Evolutionary conservation across 2,888 invertebrate species (phyloP).

Genomic region (Cistogaster globosa): DNA sequence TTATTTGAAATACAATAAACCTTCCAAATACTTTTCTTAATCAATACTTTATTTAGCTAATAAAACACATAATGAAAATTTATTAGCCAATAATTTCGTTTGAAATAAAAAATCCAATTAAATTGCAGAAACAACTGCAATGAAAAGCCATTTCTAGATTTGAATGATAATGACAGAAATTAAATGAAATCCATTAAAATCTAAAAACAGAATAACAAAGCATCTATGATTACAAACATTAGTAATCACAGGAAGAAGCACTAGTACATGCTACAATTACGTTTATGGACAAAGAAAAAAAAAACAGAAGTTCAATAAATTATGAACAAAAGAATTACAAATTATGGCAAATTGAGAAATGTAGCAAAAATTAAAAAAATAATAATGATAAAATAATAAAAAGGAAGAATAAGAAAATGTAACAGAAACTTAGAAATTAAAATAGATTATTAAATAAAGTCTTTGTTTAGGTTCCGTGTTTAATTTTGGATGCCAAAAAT

Average conservation of each 20-base stretch:
- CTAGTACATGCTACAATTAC: neutral
- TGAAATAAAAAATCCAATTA: slow-evolving; percentile 27
- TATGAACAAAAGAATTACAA: slow-evolving; percentile 14
- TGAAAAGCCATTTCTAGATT: neutral
- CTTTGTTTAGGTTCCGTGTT: no score
- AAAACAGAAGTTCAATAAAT: slow-evolving; percentile 30
- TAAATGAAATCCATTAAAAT: neutral
- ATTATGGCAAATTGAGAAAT: slow-evolving; percentile 14
- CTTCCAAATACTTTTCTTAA: neutral
- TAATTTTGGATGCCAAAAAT: no score
- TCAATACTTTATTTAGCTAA: slow-evolving; percentile 5
- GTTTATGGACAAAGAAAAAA: neutral
- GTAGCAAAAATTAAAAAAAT: neutral
- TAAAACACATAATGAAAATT: slow-evolving; percentile 46
- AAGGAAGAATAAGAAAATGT: neutral
- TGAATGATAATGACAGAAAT: neutral
- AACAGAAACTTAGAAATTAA: no score
- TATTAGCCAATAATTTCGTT: slow-evolving; percentile 17
- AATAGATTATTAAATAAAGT: no score
- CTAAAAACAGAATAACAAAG: neutral
- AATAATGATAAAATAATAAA: neutral
- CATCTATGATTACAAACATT: slow-evolving; percentile 30
- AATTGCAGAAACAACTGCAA: slow-evolving; percentile 5
- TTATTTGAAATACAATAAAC: no score
- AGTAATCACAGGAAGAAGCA: slow-evolving; percentile 19